A percentile compares a stretch with the other conserved stretches of the same genome.
Conservation (phyloP, 2,797 vertebrate genomes). For the Enteromius radiatus region DNA sequence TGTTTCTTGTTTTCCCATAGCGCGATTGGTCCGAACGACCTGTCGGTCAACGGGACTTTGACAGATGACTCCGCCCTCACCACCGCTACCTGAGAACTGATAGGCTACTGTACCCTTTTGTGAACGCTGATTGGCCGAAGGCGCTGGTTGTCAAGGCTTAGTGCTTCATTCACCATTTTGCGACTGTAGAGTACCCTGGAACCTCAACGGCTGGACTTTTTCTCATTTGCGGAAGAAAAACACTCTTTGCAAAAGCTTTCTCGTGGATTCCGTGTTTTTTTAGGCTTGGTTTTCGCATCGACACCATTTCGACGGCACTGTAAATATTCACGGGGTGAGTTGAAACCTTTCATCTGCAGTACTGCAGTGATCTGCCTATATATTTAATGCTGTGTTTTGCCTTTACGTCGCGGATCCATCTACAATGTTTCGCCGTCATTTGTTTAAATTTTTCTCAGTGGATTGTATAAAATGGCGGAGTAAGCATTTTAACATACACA, state of each 20-base stretch:
- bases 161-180: constrained; percentile 98
- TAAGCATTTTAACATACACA: constrained; percentile 50
- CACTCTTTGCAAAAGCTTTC: constrained; percentile 68
- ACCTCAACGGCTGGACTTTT: constrained; percentile 80
- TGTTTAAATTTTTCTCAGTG: constrained; percentile 2
- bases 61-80: constrained; percentile 69
- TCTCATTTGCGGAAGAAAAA: constrained; percentile 71
- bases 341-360: constrained; percentile 71
- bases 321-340: constrained; percentile 72
- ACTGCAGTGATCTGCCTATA: constrained; percentile 72
- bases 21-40: constrained; percentile 67
- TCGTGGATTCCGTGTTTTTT: constrained; percentile 63
- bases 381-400: constrained; percentile 62
- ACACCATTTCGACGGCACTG: constrained; percentile 50
- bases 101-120: constrained; percentile 83
- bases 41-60: constrained; percentile 72
- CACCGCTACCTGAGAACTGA: constrained; percentile 39
- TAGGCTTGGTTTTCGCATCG: constrained; percentile 53
- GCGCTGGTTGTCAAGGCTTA: constrained; percentile 89
- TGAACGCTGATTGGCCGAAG: constrained; percentile 79
- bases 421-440: not conserved
- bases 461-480: constrained; percentile 37
- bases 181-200: constrained; percentile 89
- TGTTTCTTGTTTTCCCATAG: constrained; percentile 80
- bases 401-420: constrained; percentile 64